Evolutionary conservation across 2,113 vertebrate species (phyloP), one percentile per base, ranked within the genome.

Genomic region (Psilopogon haemacephalus): DNA sequence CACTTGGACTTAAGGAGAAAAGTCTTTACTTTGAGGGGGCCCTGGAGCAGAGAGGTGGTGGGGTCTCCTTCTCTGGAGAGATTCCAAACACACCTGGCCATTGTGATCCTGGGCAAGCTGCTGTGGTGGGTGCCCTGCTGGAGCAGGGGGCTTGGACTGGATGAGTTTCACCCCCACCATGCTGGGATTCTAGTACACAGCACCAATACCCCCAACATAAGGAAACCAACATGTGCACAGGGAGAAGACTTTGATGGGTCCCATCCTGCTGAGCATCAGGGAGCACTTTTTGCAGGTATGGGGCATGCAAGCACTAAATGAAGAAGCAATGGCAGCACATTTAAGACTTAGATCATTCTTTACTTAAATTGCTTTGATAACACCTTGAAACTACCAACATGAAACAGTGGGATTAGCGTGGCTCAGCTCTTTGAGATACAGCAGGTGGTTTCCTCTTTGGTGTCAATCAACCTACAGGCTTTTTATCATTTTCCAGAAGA

Each of bases 131-230:
- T 24, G 48, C 23, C 20, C 20, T 21, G 46, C 46, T 48, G 23
- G 17, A 46, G 44, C 17, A 46, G 44, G 44, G 44, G 44, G 48
- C 6, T 50, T 50, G 23, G 48, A 50, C 6, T 50, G 48, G 48
- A 50, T 24, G 48, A 50, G 23, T 50, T 50, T 50, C 48, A 50
- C 48, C 48, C 12, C 23, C 23, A 50, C 48, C 48, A 50, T 13
- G 48, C 48, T 24, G 24, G 11, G 48, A 50, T 55, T 50, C 6
- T 24, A 54, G 38, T 20, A 24, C 1, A 3, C 12, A 2, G 59
- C 6, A 3, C 2, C 3, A 1, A 63, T 56, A 8, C 3, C 28
- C 44, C 28, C 38, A 6, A n/a, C 0, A 5, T 15, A 4, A 35
- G 21, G 54, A 42, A 67, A 15, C 10, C 9, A 26, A 13, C 11